Base-by-base conservation (phyloP, 2,888 invertebrate species). In the Drosophila multiciliata region DNA sequence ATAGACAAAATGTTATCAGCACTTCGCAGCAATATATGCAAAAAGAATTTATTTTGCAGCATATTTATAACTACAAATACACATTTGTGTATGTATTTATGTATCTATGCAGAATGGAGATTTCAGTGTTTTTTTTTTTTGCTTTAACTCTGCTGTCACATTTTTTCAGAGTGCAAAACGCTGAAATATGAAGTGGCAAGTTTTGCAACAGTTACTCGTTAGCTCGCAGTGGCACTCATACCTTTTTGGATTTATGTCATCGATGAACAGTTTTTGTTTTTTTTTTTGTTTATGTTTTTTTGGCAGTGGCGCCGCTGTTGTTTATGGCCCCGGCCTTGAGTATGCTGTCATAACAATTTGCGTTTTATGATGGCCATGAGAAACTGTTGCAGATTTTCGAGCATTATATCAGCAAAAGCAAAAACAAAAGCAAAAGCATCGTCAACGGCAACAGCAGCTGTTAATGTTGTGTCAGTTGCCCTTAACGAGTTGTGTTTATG, bases 281-380 rank as follows among this genome's bases (percentile, higher is more conserved):
- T 54, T 2, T 20, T 50, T n/a, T 59, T 50, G 7, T 57, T 52
- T 3, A 23, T 42, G 12, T 32, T 42, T 40, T 40, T 62, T 61
- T 59, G 29, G 66, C 35, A 32, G 17, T 49, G 64, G 50, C 59
- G 69, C 64, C 57, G 49, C 32, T 42, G 65, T 64, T 72, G 75
- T 73, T 73, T 85, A 72, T 63, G 65, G 65, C 58, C 53, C 66
- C 38, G 38, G 61, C 71, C 80, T 76, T 76, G 71, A 80, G 80
- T 71, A 71, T 26, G 40, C 48, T 38, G 72, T 60, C 58, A 74
- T 78, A 82, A 71, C 79, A 78, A 87, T 87, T 83, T 87, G 70
- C 67, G 78, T 87, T 83, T 82, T 87, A 78, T 78, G 78, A 77
- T 80, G 68, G 60, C 35, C 67, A 60, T 17, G 61, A 73, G 20